phyloP scores from a whole-genome alignment of 2,797 vertebrate genomes.

The Podargus strigoides region DNA sequence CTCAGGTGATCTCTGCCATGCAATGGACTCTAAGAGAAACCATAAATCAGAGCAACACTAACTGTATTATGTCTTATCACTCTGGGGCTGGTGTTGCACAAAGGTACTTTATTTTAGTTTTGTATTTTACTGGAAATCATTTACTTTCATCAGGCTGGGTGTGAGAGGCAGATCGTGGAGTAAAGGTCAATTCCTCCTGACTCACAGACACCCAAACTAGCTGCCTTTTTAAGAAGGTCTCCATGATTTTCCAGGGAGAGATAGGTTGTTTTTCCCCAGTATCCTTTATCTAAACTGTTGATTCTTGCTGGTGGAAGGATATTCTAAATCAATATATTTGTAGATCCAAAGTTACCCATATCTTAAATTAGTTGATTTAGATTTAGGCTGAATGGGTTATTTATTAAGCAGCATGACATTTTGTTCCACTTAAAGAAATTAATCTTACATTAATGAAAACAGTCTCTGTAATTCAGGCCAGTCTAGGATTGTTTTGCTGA shows the following conservation, averaged over 20 bases:
- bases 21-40: neutral
- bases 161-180: neutral
- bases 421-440: neutral
- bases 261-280: neutral
- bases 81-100: neutral
- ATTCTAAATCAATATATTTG: neutral
- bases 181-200: neutral
- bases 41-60: neutral
- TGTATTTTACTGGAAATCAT: neutral
- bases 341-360: neutral
- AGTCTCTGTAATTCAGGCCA: neutral
- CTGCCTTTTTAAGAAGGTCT: neutral
- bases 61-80: neutral
- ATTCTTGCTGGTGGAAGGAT: neutral
- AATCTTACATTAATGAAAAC: neutral
- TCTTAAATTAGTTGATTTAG: neutral
- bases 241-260: neutral
- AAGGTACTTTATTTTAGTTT: neutral
- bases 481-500: neutral
- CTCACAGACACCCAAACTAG: neutral
- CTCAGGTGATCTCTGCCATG: neutral
- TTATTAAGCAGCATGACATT: neutral
- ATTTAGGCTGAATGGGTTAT: neutral
- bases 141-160: neutral
- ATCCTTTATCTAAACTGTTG: neutral